These are phyloP conservation scores for Burhinus oedicnemus DNA, from an alignment of 2,113 vertebrate genomes.

Conservation along the genomic window DNA sequence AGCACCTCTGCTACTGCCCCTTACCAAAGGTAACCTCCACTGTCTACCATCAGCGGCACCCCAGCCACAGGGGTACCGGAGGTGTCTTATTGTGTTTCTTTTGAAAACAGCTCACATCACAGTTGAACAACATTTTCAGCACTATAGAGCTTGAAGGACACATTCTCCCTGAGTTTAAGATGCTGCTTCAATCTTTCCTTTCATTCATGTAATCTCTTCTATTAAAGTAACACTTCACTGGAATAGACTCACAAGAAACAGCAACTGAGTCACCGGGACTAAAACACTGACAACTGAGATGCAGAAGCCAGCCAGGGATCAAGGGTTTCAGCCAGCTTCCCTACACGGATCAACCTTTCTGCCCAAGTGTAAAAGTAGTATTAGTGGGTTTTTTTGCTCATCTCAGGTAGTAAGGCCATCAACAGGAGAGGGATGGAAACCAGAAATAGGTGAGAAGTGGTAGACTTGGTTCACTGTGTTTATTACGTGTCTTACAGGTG, in stretches of 20 bases:
- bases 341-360: neutral
- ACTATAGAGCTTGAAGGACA: neutral
- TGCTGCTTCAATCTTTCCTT: neutral
- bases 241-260: neutral
- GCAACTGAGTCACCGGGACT: neutral
- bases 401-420: neutral
- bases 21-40: neutral
- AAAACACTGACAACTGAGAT: neutral
- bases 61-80: rapidly evolving
- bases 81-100: neutral
- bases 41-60: neutral
- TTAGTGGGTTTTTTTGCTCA: neutral
- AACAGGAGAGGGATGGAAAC: neutral
- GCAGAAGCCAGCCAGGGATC: neutral
- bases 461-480: neutral
- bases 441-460: neutral
- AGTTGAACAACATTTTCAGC: neutral
- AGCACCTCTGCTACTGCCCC: neutral
- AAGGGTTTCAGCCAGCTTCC: neutral
- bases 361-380: neutral
- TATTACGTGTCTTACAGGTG: neutral
- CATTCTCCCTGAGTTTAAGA: neutral
- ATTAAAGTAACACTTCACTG: neutral
- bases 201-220: neutral
- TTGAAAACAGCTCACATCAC: neutral